Conservation (phyloP, 2,113 vertebrate genomes). For the Notothenia rossii region DNA sequence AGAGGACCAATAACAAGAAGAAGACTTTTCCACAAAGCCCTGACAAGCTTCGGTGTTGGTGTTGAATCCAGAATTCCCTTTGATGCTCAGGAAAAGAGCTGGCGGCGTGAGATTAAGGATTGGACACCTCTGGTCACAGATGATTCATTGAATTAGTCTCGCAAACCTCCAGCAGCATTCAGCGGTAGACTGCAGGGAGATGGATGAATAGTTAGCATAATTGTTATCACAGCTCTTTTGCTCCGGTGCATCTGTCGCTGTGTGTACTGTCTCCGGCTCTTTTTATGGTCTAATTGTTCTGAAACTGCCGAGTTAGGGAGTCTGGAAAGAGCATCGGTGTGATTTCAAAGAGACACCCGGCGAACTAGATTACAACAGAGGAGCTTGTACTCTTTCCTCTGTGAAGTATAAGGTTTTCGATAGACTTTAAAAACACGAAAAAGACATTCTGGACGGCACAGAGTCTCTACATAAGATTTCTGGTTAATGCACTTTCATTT, state of each 20-base stretch:
- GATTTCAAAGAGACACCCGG: constrained; percentile 3
- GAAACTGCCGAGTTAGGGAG: constrained; percentile 29
- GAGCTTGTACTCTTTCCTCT: neutral
- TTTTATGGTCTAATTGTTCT: constrained; percentile 46
- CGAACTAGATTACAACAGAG: constrained; percentile 22
- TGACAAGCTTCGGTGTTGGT: neutral
- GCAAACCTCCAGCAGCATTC: constrained; percentile 28
- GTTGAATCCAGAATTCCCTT: neutral
- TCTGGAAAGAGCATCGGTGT: constrained; percentile 28
- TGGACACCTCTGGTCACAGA: constrained; percentile 45
- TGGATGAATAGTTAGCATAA: constrained; percentile 56
- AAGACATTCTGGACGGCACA: too few relatives aligned
- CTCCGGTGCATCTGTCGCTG: constrained; percentile 6
- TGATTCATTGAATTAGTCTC: constrained; percentile 54
- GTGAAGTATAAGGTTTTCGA: too few relatives aligned
- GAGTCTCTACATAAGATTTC: too few relatives aligned
- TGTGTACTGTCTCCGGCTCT: neutral
- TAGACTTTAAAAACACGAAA: too few relatives aligned
- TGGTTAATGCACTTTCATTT: too few relatives aligned
- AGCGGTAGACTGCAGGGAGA: constrained; percentile 29
- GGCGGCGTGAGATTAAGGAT: constrained; percentile 30
- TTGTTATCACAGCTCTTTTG: constrained; percentile 46
- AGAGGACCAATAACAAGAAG: too few relatives aligned
- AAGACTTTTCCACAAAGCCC: neutral
- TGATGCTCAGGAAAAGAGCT: constrained; percentile 20